Percentiles rank a stretch among this genome's conserved stretches.
Conservation (phyloP, 2,113 vertebrate genomes). For the Megaleporinus macrocephalus region DNA sequence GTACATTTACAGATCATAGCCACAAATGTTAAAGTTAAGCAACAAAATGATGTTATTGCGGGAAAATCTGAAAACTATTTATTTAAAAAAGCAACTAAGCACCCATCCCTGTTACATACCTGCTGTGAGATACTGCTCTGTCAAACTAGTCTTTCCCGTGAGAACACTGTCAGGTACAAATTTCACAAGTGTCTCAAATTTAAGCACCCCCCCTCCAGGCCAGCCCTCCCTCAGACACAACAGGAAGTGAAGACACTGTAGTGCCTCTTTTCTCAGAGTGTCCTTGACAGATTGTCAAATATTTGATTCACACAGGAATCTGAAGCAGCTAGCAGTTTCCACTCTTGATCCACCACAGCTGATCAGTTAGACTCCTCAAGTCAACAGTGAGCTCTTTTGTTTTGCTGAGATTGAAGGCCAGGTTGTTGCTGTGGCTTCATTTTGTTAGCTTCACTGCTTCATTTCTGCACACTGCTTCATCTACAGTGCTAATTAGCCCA, state of each 20-base stretch:
- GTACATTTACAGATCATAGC: too few relatives aligned
- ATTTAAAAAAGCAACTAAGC: too few relatives aligned
- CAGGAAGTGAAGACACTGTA: not conserved
- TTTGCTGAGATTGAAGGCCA: not conserved
- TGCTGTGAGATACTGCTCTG: not conserved
- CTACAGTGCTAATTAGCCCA: not conserved
- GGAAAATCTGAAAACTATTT: too few relatives aligned
- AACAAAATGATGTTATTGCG: too few relatives aligned
- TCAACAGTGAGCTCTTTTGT: slow-evolving; percentile 2
- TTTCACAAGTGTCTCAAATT: not conserved
- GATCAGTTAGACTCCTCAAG: not conserved
- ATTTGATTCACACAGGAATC: not conserved
- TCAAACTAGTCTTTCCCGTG: not conserved
- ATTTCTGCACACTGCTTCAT: not conserved
- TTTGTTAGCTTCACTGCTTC: not conserved
- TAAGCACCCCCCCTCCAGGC: too few relatives aligned
- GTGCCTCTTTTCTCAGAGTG: not conserved
- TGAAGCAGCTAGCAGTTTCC: not conserved
- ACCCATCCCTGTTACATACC: too few relatives aligned
- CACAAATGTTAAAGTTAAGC: too few relatives aligned
- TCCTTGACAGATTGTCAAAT: slow-evolving; percentile 2
- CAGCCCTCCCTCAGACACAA: not conserved
- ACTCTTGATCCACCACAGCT: not conserved
- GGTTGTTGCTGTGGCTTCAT: not conserved
- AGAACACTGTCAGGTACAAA: not conserved